Base-by-base conservation (phyloP, 2,113 vertebrate species). In the Bufo gargarizans region DNA sequence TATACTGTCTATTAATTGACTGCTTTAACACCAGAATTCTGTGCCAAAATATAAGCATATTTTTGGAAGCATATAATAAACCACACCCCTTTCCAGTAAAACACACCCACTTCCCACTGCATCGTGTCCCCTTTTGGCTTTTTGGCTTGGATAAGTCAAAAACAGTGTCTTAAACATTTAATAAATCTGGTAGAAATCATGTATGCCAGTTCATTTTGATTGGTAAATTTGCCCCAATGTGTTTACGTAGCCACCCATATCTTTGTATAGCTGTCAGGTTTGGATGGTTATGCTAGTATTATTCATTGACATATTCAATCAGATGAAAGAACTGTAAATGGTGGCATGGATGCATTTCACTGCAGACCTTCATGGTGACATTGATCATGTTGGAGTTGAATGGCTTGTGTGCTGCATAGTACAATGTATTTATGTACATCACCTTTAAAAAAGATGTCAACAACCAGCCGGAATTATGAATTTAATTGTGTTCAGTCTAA, bases 401-500 rank as follows among this genome's bases (percentile, higher is more conserved):
- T 76, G 72, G 4, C 72, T 50, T 20, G 67, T 43, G 33, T 6
- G 22, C 22, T 13, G 67, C 67, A n/a, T 19, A 8, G 69, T 72
- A 33, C 65, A 72, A 72, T 72, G 65, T 33, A 72, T 45, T 76
- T 19, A 76, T 76, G 72, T 9, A 61, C 4, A 58, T 16, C 8
- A 61, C 33, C 79, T 81, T 43, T 80, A 22, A 81, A 20, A 53
- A 22, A 16, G 78, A 59, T 59, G 58, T 20, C 55, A 33, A 82
- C 67, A 67, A 88, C 45, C 86, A 82, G 79, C 86, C 76, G 86
- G 58, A 45, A 33, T 67, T 58, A 45, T 16, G 56, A 47, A 82
- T 82, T 71, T 76, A 58, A 82, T 82, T 80, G 47, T 74, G 53
- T 74, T 61, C 65, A 33, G 55, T 74, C 55, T 88, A 82, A 82